Evolutionary conservation across 2,888 invertebrate genomes (phyloP).

Genomic region (Choristoneura rosaceana): DNA sequence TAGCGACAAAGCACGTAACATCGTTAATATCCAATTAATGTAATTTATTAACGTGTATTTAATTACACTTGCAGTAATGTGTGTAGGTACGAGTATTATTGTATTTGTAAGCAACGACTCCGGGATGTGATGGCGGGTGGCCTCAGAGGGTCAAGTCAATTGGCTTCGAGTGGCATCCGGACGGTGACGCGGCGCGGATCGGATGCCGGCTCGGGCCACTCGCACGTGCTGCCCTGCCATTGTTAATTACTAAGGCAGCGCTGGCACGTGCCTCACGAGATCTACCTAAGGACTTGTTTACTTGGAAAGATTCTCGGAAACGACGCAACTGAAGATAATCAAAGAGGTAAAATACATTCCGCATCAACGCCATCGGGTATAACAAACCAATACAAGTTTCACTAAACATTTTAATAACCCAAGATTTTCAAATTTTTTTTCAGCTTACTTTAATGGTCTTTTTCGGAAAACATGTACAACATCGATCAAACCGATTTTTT

Average conservation of each 20-base stretch:
- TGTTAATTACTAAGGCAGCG: conserved; percentile 39
- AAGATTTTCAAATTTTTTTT: no score
- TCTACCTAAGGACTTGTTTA: conserved; percentile 28
- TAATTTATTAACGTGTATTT: conserved; percentile 18
- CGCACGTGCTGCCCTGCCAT: conserved; percentile 36
- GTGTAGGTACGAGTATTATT: conserved; percentile 12
- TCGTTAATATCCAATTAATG: not conserved
- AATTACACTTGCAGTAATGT: conserved; percentile 32
- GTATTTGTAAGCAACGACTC: conserved; percentile 9
- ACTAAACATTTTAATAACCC: no score
- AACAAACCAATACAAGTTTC: no score
- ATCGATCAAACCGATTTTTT: not conserved
- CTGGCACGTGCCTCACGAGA: conserved; percentile 31
- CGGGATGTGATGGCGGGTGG: conserved; percentile 42
- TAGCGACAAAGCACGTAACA: not conserved
- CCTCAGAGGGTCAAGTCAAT: conserved; percentile 82
- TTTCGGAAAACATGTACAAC: no score
- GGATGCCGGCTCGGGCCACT: conserved; percentile 13
- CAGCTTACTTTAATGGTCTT: no score
- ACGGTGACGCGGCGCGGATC: conserved; percentile 55
- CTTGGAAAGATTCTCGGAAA: conserved; percentile 23
- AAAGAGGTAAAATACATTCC: not conserved
- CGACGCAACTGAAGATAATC: not conserved
- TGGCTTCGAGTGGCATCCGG: conserved; percentile 79
- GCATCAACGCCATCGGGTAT: not conserved